Percentiles rank a stretch among this genome's conserved stretches.
Conservation (phyloP, 2,113 vertebrate genomes). For the Chaetops frenatus region DNA sequence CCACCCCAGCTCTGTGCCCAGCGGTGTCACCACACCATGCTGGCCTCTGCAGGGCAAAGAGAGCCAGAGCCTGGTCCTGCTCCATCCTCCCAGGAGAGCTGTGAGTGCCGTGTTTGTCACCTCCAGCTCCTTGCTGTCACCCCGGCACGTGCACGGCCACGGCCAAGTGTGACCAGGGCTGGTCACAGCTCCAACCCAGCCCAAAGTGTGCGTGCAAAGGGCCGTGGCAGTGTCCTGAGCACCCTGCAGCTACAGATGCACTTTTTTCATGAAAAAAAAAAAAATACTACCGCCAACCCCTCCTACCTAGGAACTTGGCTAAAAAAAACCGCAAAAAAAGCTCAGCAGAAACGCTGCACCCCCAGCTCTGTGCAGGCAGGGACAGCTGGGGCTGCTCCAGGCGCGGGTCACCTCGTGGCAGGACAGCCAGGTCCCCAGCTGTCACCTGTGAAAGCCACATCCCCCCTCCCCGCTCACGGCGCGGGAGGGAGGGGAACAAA, state of each 20-base stretch:
- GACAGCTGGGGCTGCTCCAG: background rate
- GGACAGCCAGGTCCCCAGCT: conserved; percentile 2
- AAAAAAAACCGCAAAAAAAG: background rate
- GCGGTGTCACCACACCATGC: fast-evolving
- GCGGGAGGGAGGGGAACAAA: background rate
- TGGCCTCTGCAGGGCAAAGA: no score
- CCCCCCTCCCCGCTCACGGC: background rate
- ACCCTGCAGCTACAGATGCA: background rate
- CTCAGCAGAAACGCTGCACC: background rate
- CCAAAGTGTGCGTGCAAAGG: background rate
- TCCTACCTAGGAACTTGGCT: background rate
- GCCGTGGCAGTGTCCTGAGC: background rate
- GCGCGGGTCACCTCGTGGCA: background rate
- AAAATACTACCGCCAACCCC: fast-evolving
- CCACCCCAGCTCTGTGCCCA: background rate
- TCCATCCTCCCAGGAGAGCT: background rate
- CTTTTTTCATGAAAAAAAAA: background rate
- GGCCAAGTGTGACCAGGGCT: fast-evolving
- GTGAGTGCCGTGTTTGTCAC: fast-evolving
- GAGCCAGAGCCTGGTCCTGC: background rate
- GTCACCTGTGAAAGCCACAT: background rate
- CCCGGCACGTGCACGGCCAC: fast-evolving
- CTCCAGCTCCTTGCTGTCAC: background rate
- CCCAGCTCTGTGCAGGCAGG: background rate
- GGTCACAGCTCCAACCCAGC: background rate